Evolutionary conservation across 2,113 vertebrate genomes (phyloP).

Genomic region (Syngnathus typhle): DNA sequence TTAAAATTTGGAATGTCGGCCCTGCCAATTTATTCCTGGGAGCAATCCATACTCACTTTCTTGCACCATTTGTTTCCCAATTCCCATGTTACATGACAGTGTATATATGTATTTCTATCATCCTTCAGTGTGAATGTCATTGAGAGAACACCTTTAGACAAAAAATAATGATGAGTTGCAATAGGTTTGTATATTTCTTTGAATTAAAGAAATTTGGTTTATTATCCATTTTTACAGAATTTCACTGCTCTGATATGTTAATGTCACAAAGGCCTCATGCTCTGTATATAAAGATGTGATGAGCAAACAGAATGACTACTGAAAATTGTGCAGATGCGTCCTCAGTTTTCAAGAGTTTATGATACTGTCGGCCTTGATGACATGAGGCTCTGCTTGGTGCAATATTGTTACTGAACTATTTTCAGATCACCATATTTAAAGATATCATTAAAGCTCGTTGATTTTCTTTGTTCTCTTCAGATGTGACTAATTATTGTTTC

Average conservation of each 20-base stretch:
- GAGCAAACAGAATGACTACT: slow-evolving; percentile 45
- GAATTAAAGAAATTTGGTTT: slow-evolving; percentile 27
- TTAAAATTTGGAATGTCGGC: too few relatives aligned
- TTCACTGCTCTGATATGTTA: slow-evolving; percentile 10
- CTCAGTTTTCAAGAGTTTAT: slow-evolving; percentile 60
- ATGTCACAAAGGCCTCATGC: slow-evolving; percentile 17
- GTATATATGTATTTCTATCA: neutral
- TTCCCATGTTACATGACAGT: too few relatives aligned
- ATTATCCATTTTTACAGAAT: slow-evolving; percentile 9
- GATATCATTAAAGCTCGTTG: slow-evolving; percentile 56
- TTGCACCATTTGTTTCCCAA: too few relatives aligned
- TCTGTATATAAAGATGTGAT: slow-evolving; percentile 56
- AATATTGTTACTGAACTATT: slow-evolving; percentile 47
- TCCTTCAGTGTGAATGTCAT: neutral
- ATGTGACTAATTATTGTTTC: neutral
- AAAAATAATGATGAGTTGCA: neutral
- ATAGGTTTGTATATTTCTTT: neutral
- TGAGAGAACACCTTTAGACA: too few relatives aligned
- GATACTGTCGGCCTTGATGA: slow-evolving; percentile 14
- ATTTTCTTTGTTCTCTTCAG: slow-evolving; percentile 7
- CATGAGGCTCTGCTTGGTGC: slow-evolving; percentile 45
- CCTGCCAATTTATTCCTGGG: too few relatives aligned
- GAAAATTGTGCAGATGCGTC: slow-evolving; percentile 46
- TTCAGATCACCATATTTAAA: slow-evolving; percentile 21
- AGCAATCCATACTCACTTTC: too few relatives aligned